Conservation (phyloP, 2,113 vertebrate species). For the Neotoma lepida region DNA sequence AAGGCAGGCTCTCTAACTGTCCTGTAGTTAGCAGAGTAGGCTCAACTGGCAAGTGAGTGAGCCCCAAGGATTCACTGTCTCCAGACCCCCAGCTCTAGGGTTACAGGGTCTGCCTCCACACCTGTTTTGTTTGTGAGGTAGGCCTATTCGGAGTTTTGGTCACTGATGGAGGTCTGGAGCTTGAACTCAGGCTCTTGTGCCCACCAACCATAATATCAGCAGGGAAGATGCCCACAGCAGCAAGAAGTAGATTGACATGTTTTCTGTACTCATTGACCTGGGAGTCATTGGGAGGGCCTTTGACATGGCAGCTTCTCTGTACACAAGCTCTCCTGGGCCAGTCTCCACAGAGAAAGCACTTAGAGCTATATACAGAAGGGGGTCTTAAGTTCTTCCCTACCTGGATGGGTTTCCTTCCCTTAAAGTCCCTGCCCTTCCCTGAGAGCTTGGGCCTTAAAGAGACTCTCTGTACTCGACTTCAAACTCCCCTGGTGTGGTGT, state of each 20-base stretch:
- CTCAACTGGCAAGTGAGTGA: too few relatives aligned
- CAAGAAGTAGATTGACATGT: too few relatives aligned
- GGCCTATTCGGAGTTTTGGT: not conserved
- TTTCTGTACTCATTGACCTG: not conserved
- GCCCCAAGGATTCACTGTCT: not conserved
- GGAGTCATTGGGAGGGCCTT: not conserved
- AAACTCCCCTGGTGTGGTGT: slow-evolving; percentile 58
- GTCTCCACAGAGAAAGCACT: not conserved
- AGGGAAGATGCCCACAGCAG: not conserved
- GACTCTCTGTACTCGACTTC: slow-evolving; percentile 23
- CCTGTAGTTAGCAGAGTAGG: not conserved
- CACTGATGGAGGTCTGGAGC: not conserved
- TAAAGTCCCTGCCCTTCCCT: too few relatives aligned
- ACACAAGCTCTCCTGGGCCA: not conserved
- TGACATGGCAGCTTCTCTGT: not conserved
- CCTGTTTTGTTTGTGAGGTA: not conserved
- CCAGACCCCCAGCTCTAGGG: not conserved
- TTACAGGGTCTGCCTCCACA: not conserved
- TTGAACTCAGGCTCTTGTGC: not conserved
- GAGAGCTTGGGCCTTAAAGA: slow-evolving; percentile 31
- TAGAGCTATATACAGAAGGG: not conserved
- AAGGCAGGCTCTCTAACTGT: not conserved
- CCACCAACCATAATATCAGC: not conserved
- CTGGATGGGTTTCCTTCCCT: accelerated
- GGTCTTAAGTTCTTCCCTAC: not conserved